Base-by-base conservation (phyloP, 1,140 invertebrate species). In the Papilio helenus region DNA sequence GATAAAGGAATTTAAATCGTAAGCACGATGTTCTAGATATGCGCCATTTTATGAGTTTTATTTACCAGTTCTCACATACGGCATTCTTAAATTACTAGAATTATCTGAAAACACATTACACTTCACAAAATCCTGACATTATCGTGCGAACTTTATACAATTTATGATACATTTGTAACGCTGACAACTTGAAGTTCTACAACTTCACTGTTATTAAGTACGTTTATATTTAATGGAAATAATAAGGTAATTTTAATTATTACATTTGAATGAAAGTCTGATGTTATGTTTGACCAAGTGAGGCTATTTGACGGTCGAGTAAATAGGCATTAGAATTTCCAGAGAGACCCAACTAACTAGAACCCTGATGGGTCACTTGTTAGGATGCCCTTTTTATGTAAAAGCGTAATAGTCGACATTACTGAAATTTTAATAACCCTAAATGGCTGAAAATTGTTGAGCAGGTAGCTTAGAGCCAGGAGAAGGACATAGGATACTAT, bases 361-460 rank as follows among this genome's bases (percentile, higher is more conserved):
- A 72, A 34, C 34, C 34, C 3, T 10, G 71, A 72, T 18, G 72
- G 12, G 72, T 74, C 44, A 14, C 72, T 74, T 74, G 44, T 74
- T 74, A 23, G 20, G n/a, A 8, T 29, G 34, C 72, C 44, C 72
- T 74, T 74, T 74, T 74, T 74, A 74, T 49, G 23, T 23, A 72
- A 72, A 49, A 39, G 72, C 72, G 26, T 74, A 74, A 49, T 51
- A 44, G 20, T 44, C 42, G 72, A 74, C 72, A 74, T 74, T 51
- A 74, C 72, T 74, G 44, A 44, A 74, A 74, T 74, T 74, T 74
- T 74, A 74, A 74, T 51, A 74, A n/a, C 72, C 71, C 71, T 74
- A n/a, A n/a, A n/a, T n/a, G n/a, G n/a, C n/a, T n/a, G n/a, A n/a
- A n/a, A n/a, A n/a, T n/a, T n/a, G n/a, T n/a, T n/a, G n/a, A n/a